Evolutionary conservation across 2,888 invertebrate species (phyloP).

Genomic region (Drosophila merina): DNA sequence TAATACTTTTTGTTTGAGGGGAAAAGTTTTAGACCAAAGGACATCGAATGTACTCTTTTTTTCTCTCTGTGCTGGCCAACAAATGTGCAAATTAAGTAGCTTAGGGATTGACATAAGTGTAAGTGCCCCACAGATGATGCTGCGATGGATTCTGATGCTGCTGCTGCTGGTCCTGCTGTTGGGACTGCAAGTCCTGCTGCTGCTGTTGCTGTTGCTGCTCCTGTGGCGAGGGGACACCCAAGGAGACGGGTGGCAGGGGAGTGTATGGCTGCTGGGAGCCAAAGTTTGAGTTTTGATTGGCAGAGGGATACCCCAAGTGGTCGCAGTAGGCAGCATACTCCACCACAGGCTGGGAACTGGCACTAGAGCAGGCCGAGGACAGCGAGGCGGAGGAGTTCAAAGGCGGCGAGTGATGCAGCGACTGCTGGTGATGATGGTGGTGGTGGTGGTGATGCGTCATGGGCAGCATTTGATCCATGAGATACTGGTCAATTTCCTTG

Average conservation of each 20-base stretch:
- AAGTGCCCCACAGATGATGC: constrained; percentile 80
- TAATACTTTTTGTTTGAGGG: no score
- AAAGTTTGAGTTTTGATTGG: constrained; percentile 21
- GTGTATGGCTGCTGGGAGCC: constrained; percentile 29
- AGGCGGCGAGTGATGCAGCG: constrained; percentile 61
- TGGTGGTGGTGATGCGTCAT: constrained; percentile 65
- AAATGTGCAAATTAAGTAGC: constrained; percentile 70
- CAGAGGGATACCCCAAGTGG: constrained; percentile 54
- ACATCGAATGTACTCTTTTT: not conserved
- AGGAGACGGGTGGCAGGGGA: constrained; percentile 24
- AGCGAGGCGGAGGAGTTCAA: constrained; percentile 72
- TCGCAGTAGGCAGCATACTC: constrained; percentile 66
- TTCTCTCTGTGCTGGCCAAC: constrained; percentile 32
- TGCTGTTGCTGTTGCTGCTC: constrained; percentile 36
- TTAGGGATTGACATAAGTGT: constrained; percentile 82
- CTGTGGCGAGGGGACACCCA: constrained; percentile 23
- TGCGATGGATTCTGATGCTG: constrained; percentile 63
- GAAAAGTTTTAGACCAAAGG: not conserved
- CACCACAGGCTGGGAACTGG: constrained; percentile 66
- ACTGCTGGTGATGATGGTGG: constrained; percentile 12
- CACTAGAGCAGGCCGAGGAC: constrained; percentile 71
- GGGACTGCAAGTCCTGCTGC: constrained; percentile 66
- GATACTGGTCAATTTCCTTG: constrained; percentile 84
- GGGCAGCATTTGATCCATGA: constrained; percentile 82
- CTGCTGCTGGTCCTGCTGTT: constrained; percentile 52